Conservation (phyloP, 2,113 vertebrate species). For the Dipodomys stephensi region DNA sequence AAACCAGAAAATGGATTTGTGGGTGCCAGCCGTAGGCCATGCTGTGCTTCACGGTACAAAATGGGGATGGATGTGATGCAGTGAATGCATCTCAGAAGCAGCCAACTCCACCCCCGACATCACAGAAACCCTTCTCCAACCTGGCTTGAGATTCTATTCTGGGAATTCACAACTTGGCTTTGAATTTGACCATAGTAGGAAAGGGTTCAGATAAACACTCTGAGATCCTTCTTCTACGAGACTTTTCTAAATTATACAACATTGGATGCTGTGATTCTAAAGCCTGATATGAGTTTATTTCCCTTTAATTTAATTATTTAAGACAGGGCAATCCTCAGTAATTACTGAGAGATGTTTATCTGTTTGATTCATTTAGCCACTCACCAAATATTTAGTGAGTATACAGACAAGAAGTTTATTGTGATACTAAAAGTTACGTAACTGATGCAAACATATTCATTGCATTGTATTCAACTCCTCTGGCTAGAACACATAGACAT, state of each 20-base stretch:
- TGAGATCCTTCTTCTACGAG: not conserved
- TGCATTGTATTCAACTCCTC: not conserved
- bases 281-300: not conserved
- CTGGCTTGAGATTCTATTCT: fast-evolving
- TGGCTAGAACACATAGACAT: not conserved
- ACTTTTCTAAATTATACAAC: not conserved
- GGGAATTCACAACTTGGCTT: no score
- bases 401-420: not conserved
- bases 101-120: not conserved
- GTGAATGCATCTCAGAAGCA: not conserved
- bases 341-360: not conserved
- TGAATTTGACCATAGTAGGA: fast-evolving
- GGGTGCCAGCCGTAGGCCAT: not conserved
- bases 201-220: not conserved
- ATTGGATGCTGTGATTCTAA: not conserved
- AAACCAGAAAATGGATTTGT: not conserved
- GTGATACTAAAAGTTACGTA: not conserved
- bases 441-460: not conserved
- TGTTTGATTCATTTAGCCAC: not conserved
- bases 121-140: fast-evolving
- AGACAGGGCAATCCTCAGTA: not conserved
- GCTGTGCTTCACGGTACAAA: fast-evolving
- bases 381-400: not conserved
- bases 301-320: not conserved
- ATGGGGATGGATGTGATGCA: fast-evolving